A percentile compares a stretch with the other conserved stretches of the same genome.
Evolutionary conservation across 2,797 vertebrate genomes (phyloP).

Genomic region (Acrocephalus scirpaceus): DNA sequence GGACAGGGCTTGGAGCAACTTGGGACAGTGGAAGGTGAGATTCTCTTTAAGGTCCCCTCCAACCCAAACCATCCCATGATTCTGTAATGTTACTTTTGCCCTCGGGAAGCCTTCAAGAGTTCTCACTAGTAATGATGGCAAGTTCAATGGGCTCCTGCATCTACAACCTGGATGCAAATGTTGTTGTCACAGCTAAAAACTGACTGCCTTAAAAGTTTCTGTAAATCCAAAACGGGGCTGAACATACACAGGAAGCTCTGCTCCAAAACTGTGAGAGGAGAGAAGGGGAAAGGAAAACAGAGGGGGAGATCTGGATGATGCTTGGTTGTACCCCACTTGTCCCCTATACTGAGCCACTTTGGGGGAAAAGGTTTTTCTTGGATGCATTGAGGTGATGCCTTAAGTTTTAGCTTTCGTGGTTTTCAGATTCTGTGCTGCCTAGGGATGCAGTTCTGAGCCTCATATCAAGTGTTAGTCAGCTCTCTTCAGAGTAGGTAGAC

Average conservation of each 20-base stretch:
- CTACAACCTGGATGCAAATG: background rate
- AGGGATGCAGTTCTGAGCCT: background rate
- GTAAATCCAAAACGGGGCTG: background rate
- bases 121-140: background rate
- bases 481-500: too few relatives aligned
- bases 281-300: background rate
- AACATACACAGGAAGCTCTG: background rate
- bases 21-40: background rate
- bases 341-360: background rate
- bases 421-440: background rate
- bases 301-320: background rate
- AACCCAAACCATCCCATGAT: background rate
- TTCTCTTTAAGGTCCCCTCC: too few relatives aligned
- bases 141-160: background rate
- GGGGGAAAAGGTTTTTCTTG: background rate
- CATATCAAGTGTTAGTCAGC: too few relatives aligned
- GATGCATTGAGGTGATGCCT: background rate
- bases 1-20: background rate
- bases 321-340: background rate
- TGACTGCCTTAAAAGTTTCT: background rate
- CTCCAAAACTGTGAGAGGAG: background rate
- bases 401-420: background rate
- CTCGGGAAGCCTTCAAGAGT: background rate
- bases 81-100: background rate
- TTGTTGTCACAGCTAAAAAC: background rate